Evolutionary conservation across 2,113 vertebrate species (phyloP), one percentile per base, ranked within the genome.

Genomic region (Vulpes vulpes): DNA sequence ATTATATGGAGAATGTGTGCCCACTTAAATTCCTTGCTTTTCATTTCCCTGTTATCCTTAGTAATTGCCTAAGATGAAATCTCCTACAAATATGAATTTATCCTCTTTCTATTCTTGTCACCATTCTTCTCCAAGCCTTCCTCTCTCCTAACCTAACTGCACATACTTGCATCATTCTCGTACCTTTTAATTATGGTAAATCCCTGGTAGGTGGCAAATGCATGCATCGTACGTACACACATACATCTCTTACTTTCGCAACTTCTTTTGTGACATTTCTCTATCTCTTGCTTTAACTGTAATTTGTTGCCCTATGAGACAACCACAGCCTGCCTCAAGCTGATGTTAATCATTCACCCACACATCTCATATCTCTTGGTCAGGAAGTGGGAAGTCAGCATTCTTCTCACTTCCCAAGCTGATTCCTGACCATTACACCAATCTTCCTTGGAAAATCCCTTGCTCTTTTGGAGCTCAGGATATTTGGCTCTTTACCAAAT

Each of bases 291-390:
- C n/a, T 97, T 94, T 85, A 62, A 35, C 71, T 62, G 32, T 25
- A 80, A 67, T 38, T 25, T 78, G 55, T 16, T 79, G 62, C 71
- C 32, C 14, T 49, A 23, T 35, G 71, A 67, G 60, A 81, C 12
- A 55, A 35, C 22, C 6, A 3, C 30, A 67, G 60, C 71, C 62
- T 59, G 93, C 57, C 60, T 94, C 16, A 57, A 57, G 43, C 51
- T 79, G n/a, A 51, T 89, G 64, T 91, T 85, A 69, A 12, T 95
- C 71, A 60, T 30, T 86, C 93, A 91, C 95, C 96, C 93, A 91
- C 85, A 78, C 57, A n/a, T 60, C 88, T 94, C 89, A 1, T 82
- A 73, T 69, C 76, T 86, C 88, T n/a, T 35, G 20, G 43, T 93
- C 91, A 95, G 38, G 82, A 97, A 91, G 93, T 74, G 30, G 78